Conservation (phyloP, 2,113 vertebrate species). For the Gavia stellata region DNA sequence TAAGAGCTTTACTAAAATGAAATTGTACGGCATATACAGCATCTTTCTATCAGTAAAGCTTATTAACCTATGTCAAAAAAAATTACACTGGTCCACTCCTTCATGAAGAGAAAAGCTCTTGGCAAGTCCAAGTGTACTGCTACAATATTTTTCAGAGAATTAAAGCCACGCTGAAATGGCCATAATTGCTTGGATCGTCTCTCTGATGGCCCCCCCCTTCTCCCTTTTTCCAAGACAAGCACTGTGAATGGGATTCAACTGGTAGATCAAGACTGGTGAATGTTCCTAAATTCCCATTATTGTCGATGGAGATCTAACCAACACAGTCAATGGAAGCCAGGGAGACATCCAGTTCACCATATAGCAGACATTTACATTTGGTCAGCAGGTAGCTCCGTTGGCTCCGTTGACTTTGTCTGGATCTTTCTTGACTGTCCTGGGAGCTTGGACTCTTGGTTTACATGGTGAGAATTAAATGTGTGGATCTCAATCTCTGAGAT, state of each 20-base stretch:
- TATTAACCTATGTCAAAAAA: not conserved
- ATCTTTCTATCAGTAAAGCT: not conserved
- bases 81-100: not conserved
- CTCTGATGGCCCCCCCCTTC: not conserved
- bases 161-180: not conserved
- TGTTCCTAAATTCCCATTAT: not conserved
- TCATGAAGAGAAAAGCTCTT: not conserved
- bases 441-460: not conserved
- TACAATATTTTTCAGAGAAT: not conserved
- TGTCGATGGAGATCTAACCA: not conserved
- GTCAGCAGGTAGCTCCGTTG: fast-evolving
- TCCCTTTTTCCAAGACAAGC: not conserved
- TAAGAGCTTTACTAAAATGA: not conserved
- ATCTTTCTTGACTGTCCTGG: not conserved
- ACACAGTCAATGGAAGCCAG: not conserved
- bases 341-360: not conserved
- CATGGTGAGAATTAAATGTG: not conserved
- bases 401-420: not conserved
- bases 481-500: not conserved
- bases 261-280: not conserved
- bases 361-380: not conserved
- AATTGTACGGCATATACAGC: not conserved
- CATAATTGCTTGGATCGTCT: not conserved
- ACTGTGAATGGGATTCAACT: not conserved
- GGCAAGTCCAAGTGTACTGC: not conserved